A percentile compares a stretch with the other conserved stretches of the same genome.
Conservation (phyloP, 2,797 vertebrate species). For the Rhynchonycteris naso region DNA sequence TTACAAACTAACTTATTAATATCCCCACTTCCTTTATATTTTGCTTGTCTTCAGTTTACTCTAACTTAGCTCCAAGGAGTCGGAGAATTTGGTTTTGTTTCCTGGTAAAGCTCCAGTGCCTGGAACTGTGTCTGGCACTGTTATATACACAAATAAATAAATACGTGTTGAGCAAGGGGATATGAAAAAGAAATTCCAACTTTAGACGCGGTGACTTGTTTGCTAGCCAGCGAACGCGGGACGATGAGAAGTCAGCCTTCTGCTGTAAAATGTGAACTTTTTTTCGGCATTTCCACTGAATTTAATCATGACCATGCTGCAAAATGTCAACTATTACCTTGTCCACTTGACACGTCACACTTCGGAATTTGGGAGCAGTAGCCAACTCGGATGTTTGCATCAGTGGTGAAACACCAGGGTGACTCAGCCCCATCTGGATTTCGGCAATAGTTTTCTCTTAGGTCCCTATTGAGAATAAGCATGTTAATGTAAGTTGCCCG, state of each 20-base stretch:
- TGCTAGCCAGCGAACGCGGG: background rate
- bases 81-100: background rate
- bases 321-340: constrained; percentile 85
- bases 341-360: constrained; percentile 88
- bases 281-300: background rate
- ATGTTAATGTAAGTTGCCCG: constrained; percentile 62
- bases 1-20: background rate
- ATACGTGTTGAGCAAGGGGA: background rate
- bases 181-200: background rate
- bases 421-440: constrained; percentile 97
- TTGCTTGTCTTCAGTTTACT: background rate
- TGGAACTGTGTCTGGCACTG: background rate
- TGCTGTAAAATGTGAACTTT: background rate
- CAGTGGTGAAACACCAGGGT: constrained; percentile 98
- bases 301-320: constrained; percentile 38
- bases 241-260: background rate
- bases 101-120: background rate
- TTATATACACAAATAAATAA: background rate
- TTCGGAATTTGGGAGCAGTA: constrained; percentile 96
- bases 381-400: constrained; percentile 93
- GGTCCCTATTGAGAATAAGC: constrained; percentile 89
- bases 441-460: constrained; percentile 97
- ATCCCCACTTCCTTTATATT: background rate
- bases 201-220: background rate
- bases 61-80: background rate